Evolutionary conservation across 2,797 vertebrate species (phyloP), one percentile per base, ranked within the genome.

Genomic region (Craterocephalus amniculus): DNA sequence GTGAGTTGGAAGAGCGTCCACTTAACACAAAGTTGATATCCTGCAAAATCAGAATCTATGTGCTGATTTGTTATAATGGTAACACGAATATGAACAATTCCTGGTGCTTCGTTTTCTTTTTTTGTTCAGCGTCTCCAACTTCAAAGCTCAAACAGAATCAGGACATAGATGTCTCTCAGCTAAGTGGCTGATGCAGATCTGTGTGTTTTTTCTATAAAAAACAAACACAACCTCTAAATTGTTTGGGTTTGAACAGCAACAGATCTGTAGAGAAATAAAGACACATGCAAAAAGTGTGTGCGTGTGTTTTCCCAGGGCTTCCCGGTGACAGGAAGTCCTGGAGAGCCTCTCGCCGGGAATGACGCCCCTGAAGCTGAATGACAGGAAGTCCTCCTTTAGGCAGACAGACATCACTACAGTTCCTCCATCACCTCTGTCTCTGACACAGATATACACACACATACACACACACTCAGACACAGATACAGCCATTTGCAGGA

Each of bases 351-450:
- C 68, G 94, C 95, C 93, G 95, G 95, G 96, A 83, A 96, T 95
- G 95, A 96, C 94, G 88, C 93, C 94, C 93, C 93, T 92, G 58
- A 88, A 94, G 89, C 94, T 97, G 96, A 99, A 99, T 99, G 93
- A 96, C 91, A 96, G 97, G 97, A 99, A 98, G 96, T 97, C 95
- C 96, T 95, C 94, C 93, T 96, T 96, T 96, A 96, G 94, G 95
- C 95, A 96, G 94, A 81, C 76, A 75, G 71, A 78, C 65, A 73
- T 65, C 92, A 89, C 91, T 87, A 90, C 74, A 64, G 62, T 83
- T 72, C 81, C 64, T 79, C 70, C 66, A 68, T 82, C 76, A 76
- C 76, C 60, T 72, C 63, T 54, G 49, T 26, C 62, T 40, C 63
- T 78, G n/a, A n/a, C n/a, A n/a, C 78, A 76, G 62, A 88, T 62